Conservation (phyloP, 2,888 invertebrate genomes). For the Cyaniris semiargus region DNA sequence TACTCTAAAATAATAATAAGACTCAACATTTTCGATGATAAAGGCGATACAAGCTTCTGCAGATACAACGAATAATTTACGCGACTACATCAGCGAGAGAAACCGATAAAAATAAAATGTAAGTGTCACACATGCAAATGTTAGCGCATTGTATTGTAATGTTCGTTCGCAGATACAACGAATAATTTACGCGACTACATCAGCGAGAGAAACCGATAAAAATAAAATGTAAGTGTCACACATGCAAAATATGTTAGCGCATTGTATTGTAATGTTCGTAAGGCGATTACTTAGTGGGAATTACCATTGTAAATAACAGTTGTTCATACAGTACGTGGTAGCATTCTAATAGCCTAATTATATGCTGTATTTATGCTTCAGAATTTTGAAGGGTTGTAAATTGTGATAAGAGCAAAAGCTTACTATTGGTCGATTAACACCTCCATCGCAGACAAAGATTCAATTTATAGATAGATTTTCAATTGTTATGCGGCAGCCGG, state of each 20-base stretch:
- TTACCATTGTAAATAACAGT: constrained; percentile 14
- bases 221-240: constrained; percentile 6
- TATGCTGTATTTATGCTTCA: background rate
- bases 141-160: background rate
- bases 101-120: background rate
- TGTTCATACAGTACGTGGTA: constrained; percentile 7
- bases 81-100: background rate
- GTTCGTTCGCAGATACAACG: background rate
- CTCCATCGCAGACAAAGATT: no score
- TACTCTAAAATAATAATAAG: background rate
- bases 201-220: background rate
- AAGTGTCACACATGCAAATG: background rate
- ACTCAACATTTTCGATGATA: background rate
- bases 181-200: background rate
- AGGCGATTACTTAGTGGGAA: background rate
- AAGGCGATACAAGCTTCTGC: background rate
- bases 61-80: background rate
- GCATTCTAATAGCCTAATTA: background rate
- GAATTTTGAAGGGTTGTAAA: background rate
- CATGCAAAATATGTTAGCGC: background rate
- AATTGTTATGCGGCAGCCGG: no score
- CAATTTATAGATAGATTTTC: no score
- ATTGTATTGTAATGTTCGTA: background rate
- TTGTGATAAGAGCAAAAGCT: background rate
- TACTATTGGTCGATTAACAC: no score